Base-by-base conservation (phyloP, 2,113 vertebrate genomes). In the Hyperopisus bebe region DNA sequence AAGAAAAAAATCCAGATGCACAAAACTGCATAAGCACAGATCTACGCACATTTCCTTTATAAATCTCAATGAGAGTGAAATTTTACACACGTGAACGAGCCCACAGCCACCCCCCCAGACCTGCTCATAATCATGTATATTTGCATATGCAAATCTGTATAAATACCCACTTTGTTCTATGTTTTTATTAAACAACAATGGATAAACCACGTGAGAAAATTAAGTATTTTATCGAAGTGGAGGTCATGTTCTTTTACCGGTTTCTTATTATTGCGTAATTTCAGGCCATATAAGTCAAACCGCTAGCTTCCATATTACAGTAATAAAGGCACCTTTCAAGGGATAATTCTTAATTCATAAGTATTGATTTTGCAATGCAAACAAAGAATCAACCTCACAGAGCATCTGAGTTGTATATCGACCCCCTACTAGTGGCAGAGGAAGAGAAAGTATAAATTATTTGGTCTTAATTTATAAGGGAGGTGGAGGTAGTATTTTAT, bases 401-500 rank as follows among this genome's bases (percentile, higher is more conserved):
- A 88, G 89, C 88, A 89, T 91, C 90, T 92, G 88, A 91, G 91
- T 91, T 88, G 87, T 92, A 42, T 42, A 93, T 93, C 93, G 94
- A 95, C 95, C 91, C 62, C 93, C 90, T 89, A 90, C 90, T 62
- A 87, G 88, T 74, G 93, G 94, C 92, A 93, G 91, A 74, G 83
- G 46, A 51, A 47, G 70, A 47, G 50, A 86, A 89, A 91, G 90
- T 51, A 89, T 92, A 88, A 90, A 90, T 92, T 92, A 91, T 95
- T 93, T 92, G 90, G 89, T 91, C 90, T 89, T 92, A 91, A 92
- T 90, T 91, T 93, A 92, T 90, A 92, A 90, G 92, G 91, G 92
- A 92, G 93, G 93, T 92, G 91, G 89, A 93, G 93, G 93, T 94
- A 89, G 93, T 94, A 93, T 94, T 94, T 95, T 92, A 94, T 91